Base-by-base conservation (phyloP, 2,797 vertebrate species). In the Mus caroli region DNA sequence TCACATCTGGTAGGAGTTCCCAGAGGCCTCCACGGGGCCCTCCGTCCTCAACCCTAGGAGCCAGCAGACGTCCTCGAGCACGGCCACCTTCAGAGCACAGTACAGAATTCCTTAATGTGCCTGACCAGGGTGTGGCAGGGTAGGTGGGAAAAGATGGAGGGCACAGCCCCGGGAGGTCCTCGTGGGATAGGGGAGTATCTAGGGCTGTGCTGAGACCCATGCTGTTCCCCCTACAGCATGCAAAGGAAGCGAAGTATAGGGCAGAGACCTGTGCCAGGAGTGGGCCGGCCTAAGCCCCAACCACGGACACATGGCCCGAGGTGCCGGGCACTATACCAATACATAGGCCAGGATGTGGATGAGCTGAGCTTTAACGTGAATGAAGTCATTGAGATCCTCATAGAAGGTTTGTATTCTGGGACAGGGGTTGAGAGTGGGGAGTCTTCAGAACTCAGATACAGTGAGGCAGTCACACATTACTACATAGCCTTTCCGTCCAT, bases 81-180 rank as follows among this genome's bases (percentile, higher is more conserved):
- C 98, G 37, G 56, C 97, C 97, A 62, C 97, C 98, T 0, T 99
- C 98, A 0, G 98, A 98, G 26, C 98, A 98, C 26, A 99, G 99
- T 98, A 91, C 99, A 98, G 99, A 99, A 97, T 99, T 99, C 98
- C 99, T 99, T 88, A 99, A 99, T 0, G 99, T 99, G 77, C 99
- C 99, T 0, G 99, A 99, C 96, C 99, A 99, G 98, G 99, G 99
- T 10, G 98, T 99, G 98, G 99, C 99, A 0, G 99, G 99, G 99
- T 99, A 98, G 97, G 99, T 97, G 34, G 56, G 43, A 40, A 56
- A 8, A 22, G 19, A 50, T 19, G 52, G 64, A 20, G 67, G 87
- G 54, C 19, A 46, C 11, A 88, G 50, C 64, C 87, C 95, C 14
- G 46, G 62, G 92, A 77, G 17, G 50, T 71, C 73, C 43, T 3